A percentile compares a stretch with the other conserved stretches of the same genome.
phyloP scores from a whole-genome alignment of 2,113 vertebrate genomes.

The Callipepla californica region DNA sequence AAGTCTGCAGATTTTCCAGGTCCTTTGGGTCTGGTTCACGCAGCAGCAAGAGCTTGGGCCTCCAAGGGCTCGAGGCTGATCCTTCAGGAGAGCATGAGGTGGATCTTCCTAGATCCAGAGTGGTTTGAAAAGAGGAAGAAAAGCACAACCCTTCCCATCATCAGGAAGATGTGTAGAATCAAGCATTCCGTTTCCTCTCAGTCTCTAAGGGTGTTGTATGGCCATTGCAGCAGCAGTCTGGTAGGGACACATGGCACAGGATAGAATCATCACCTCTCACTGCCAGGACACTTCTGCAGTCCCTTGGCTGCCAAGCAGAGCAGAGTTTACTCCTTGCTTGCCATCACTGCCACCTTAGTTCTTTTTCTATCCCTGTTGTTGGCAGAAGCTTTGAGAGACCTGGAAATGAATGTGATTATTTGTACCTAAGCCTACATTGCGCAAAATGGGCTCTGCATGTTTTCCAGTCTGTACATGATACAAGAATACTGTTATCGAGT shows the following conservation, averaged over 20 bases:
- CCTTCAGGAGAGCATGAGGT: not conserved
- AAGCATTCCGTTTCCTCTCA: not conserved
- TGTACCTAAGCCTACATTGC: not conserved
- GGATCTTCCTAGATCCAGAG: too few species aligned
- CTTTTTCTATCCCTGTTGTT: not conserved
- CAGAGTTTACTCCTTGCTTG: not conserved
- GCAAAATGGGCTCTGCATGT: not conserved
- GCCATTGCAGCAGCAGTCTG: fast-evolving
- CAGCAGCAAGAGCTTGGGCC: not conserved
- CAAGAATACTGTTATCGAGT: not conserved
- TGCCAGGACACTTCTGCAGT: not conserved
- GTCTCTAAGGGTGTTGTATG: not conserved
- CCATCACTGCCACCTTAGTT: not conserved
- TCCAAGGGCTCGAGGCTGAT: not conserved
- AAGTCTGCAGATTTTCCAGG: not conserved
- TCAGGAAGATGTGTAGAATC: not conserved
- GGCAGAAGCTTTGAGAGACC: not conserved
- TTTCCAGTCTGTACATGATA: not conserved
- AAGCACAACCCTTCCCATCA: not conserved
- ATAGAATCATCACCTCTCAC: not conserved
- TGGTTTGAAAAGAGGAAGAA: not conserved
- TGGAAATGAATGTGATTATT: not conserved
- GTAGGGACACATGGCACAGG: not conserved
- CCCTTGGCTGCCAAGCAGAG: not conserved
- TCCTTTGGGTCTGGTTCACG: not conserved